Base-by-base conservation (phyloP, 2,113 vertebrate species). In the Steatornis caripensis region DNA sequence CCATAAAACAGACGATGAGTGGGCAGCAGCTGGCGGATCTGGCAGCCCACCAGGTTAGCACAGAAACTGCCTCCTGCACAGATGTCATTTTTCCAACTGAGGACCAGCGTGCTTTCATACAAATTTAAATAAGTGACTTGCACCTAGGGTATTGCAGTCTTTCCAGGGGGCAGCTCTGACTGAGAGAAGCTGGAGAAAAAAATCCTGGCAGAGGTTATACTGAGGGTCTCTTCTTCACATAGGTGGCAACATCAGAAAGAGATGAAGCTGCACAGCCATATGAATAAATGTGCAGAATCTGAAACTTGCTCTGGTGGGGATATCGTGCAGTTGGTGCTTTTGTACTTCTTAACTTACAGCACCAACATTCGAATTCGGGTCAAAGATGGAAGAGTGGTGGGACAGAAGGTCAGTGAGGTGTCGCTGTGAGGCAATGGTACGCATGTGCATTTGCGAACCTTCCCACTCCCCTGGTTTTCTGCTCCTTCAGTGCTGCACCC, bases 241-340 rank as follows among this genome's bases (percentile, higher is more conserved):
- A 75, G 53, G 69, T 45, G 37, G 75, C 54, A 72, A 57, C 39
- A 49, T 21, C 53, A 89, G 53, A 65, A 90, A 80, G 53, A 89
- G 82, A 29, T 46, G 51, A 83, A 68, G 43, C 45, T 64, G 46
- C 24, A 55, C 53, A 89, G 55, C 57, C 17, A 7, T 60, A 34
- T 61, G 84, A 85, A 83, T 83, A 95, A 74, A 91, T 8, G 10
- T 46, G 30, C 51, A 91, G 91, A 75, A 68, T 82, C 72, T 89
- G 78, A 89, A 94, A 68, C n/a, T n/a, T n/a, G n/a, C 37, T 80
- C 37, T n/a, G 15, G 21, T 1, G 3, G 16, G 11, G 51, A 17
- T 82, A 13, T 55, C 2, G 3, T 9, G 11, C 29, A 10, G 46
- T 61, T 6, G 2, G 39, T 69, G 43, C n/a, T 62, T 82, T 62